Evolutionary conservation across 2,888 invertebrate species (phyloP).

Genomic region (Micoletzkya japonica): DNA sequence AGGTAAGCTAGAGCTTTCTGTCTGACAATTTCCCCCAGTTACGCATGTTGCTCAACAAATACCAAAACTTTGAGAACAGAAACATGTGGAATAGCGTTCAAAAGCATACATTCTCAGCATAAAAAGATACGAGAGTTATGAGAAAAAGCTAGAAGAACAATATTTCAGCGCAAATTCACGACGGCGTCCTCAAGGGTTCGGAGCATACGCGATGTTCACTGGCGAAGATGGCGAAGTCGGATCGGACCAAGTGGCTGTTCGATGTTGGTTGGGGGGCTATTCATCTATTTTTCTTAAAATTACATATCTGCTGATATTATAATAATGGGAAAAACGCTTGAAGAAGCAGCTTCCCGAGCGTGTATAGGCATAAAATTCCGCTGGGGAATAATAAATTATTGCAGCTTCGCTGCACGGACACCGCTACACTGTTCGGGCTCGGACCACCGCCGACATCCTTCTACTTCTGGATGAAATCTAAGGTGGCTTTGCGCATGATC

Average conservation of each 20-base stretch:
- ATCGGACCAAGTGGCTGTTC: slow-evolving; percentile 27
- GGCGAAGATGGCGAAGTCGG: slow-evolving; percentile 6
- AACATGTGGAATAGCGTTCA: too few species aligned
- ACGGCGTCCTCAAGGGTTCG: slow-evolving; percentile 19
- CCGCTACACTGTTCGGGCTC: slow-evolving; percentile 23
- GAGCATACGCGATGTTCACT: slow-evolving; percentile 21
- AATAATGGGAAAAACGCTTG: too few species aligned
- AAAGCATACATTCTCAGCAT: too few species aligned
- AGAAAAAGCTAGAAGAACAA: too few species aligned
- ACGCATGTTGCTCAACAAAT: too few species aligned
- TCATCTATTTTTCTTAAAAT: neutral
- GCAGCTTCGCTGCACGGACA: slow-evolving; percentile 27
- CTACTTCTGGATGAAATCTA: slow-evolving; percentile 27
- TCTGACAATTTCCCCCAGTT: neutral
- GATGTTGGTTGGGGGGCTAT: slow-evolving; percentile 3
- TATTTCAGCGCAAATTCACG: neutral
- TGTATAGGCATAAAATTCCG: too few species aligned
- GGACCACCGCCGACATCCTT: slow-evolving; percentile 14
- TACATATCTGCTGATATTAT: too few species aligned
- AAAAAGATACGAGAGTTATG: too few species aligned
- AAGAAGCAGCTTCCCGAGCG: too few species aligned
- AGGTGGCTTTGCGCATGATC: neutral
- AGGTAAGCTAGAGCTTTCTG: neutral
- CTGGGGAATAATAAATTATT: too few species aligned
- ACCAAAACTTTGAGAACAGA: too few species aligned